Percentiles rank a stretch among this genome's conserved stretches.
phyloP scores from a whole-genome alignment of 2,113 vertebrate species.

The Indicator indicator region DNA sequence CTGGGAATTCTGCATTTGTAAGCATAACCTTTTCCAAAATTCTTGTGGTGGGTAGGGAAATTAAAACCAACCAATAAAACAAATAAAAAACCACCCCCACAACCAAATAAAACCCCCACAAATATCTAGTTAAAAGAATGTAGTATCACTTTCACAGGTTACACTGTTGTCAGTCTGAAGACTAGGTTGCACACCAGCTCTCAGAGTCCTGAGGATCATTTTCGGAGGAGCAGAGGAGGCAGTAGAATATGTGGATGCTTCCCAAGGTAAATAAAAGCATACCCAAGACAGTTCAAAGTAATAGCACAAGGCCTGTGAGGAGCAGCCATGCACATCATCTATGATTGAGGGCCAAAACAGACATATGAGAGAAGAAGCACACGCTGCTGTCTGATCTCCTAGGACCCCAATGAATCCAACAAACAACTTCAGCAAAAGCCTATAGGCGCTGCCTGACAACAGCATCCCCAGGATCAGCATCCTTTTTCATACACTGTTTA shows the following conservation, averaged over 20 bases:
- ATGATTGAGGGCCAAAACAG: not conserved
- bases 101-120: too few relatives aligned
- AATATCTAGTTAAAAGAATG: not conserved
- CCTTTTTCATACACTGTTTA: not conserved
- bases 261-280: not conserved
- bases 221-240: not conserved
- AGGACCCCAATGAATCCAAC: accelerated
- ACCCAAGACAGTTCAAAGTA: not conserved
- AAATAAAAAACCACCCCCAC: not conserved
- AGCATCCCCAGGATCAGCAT: not conserved
- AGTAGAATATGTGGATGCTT: not conserved
- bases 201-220: not conserved
- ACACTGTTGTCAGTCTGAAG: not conserved
- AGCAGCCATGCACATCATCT: not conserved
- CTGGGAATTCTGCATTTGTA: not conserved
- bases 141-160: not conserved
- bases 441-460: not conserved
- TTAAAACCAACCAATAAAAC: too few relatives aligned
- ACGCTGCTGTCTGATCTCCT: not conserved
- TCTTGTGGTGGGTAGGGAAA: not conserved
- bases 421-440: not conserved
- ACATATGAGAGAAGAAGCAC: not conserved
- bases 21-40: not conserved
- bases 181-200: not conserved
- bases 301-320: not conserved